Conservation (phyloP, 1,140 invertebrate genomes). For the Myzus persicae region DNA sequence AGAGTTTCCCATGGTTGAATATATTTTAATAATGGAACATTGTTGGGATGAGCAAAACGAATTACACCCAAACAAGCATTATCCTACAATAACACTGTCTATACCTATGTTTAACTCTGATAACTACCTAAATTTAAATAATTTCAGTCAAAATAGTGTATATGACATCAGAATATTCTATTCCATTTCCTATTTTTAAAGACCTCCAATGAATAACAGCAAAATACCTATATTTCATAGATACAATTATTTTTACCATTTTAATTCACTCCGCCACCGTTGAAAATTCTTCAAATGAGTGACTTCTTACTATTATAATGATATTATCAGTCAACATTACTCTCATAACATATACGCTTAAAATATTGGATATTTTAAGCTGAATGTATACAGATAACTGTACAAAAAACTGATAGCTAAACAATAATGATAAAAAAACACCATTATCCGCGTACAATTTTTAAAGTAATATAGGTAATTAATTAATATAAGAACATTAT, state of each 20-base stretch:
- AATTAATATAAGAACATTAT: rapidly evolving
- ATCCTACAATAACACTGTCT: neutral
- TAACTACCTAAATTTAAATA: neutral
- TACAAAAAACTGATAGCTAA: no score
- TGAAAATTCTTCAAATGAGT: neutral
- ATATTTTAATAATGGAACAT: neutral
- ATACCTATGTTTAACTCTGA: neutral
- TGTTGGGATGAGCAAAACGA: neutral
- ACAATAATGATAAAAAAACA: neutral
- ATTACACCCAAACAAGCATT: neutral
- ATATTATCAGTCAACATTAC: no score
- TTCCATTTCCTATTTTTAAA: neutral
- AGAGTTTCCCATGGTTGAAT: neutral
- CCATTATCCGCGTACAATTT: neutral
- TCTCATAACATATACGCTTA: no score
- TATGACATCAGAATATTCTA: neutral
- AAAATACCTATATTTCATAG: no score
- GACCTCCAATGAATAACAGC: no score
- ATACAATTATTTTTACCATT: no score
- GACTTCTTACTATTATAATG: neutral
- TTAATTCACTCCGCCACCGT: rapidly evolving
- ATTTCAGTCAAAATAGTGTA: neutral
- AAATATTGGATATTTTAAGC: no score
- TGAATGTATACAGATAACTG: no score
- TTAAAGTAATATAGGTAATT: no score